Conservation (phyloP, 2,888 invertebrate species). For the Eupithecia dodoneata region DNA sequence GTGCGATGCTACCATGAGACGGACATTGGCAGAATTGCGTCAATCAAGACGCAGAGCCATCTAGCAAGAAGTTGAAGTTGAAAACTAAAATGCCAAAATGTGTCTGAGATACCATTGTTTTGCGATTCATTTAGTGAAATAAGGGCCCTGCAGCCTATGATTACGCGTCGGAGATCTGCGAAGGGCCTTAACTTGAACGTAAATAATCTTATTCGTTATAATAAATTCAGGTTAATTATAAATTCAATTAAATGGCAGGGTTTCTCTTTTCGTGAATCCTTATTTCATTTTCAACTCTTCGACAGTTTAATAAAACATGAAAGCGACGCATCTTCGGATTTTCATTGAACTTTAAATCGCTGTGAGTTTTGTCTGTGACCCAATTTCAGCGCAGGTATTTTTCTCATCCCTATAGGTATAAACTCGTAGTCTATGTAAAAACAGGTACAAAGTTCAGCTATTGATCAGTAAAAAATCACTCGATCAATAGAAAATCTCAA, state of each 20-base stretch:
- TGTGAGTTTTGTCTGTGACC: background rate
- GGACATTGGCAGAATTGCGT: no score
- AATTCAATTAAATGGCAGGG: background rate
- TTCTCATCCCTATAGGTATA: background rate
- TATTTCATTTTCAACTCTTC: conserved; percentile 2
- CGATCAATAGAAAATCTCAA: background rate
- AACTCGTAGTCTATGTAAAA: background rate
- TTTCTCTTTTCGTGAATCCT: background rate
- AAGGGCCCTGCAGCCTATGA: no score
- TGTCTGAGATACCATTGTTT: no score
- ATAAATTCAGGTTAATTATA: background rate
- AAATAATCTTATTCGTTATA: no score
- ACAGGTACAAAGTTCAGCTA: background rate
- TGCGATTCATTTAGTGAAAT: no score
- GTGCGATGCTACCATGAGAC: no score
- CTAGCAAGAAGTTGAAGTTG: no score
- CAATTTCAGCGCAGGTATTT: background rate
- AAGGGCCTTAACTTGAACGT: no score
- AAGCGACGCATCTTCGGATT: conserved; percentile 21
- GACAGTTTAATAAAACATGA: background rate
- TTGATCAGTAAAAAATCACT: background rate
- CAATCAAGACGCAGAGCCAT: no score
- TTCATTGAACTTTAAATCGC: conserved; percentile 8
- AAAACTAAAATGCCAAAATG: no score
- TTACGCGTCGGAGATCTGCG: no score